Percentiles rank a stretch among this genome's conserved stretches.
Evolutionary conservation across 2,888 invertebrate species (phyloP).

Genomic region (Mylabris sibirica): DNA sequence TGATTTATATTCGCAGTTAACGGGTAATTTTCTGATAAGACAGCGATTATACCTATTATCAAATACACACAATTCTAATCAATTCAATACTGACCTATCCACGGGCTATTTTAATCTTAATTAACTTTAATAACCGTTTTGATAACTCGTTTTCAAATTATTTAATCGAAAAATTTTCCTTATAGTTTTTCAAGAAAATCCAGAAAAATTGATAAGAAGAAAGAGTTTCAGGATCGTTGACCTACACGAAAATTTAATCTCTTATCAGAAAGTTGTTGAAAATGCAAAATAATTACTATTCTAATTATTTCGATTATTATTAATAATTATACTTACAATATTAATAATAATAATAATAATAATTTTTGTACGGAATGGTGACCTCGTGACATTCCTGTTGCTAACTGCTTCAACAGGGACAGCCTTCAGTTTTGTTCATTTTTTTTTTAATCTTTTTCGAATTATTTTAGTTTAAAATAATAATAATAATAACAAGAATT

Average conservation of each 20-base stretch:
- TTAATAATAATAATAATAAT: not conserved
- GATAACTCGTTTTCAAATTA: not conserved
- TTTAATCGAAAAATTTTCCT: not conserved
- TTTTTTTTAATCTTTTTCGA: not conserved
- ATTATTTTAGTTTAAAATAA: not conserved
- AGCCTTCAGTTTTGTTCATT: not conserved
- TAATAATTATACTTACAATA: not conserved
- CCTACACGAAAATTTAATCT: not conserved
- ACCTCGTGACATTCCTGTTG: constrained; percentile 6
- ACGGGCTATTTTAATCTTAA: not conserved
- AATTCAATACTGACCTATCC: not conserved
- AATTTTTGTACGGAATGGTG: not conserved
- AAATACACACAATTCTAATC: not conserved
- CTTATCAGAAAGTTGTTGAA: not conserved
- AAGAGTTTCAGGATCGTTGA: not conserved
- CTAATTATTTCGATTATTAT: not conserved
- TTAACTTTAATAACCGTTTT: not conserved
- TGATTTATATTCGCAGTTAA: not conserved
- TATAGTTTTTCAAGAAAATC: not conserved
- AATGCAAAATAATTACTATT: constrained; percentile 4
- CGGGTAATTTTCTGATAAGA: not conserved
- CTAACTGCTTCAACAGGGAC: not conserved
- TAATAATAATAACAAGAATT: not conserved
- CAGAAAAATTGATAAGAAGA: not conserved
- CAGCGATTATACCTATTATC: not conserved